A percentile compares a stretch with the other conserved stretches of the same genome.
Evolutionary conservation across 2,888 invertebrate genomes (phyloP).

Genomic region (Ischnus inquisitorius): DNA sequence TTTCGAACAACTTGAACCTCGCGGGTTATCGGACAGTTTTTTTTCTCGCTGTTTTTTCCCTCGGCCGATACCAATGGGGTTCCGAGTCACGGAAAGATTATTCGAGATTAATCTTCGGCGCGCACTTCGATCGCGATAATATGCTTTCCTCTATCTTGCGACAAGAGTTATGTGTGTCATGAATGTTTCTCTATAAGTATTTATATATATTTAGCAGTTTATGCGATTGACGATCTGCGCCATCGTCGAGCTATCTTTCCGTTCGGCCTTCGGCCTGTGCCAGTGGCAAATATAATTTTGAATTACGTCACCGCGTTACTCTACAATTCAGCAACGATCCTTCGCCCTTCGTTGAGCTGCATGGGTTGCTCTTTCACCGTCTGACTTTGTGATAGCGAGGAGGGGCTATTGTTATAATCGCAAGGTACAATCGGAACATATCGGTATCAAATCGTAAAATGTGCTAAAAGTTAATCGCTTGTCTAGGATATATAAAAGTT

Average conservation of each 20-base stretch:
- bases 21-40: slow-evolving; percentile 66
- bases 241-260: slow-evolving; percentile 44
- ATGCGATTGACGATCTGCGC: neutral
- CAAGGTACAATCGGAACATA: no score
- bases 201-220: slow-evolving; percentile 8
- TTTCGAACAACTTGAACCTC: slow-evolving; percentile 48
- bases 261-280: slow-evolving; percentile 21
- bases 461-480: no score
- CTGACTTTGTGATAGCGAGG: no score
- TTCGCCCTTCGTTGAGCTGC: neutral
- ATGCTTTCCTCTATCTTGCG: slow-evolving; percentile 4
- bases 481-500: no score
- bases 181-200: neutral
- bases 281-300: slow-evolving; percentile 19
- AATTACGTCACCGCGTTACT: slow-evolving; percentile 29
- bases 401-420: no score
- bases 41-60: slow-evolving; percentile 25
- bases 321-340: neutral
- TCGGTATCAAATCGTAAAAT: no score
- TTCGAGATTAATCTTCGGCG: slow-evolving; percentile 12
- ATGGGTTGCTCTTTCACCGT: no score
- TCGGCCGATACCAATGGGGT: slow-evolving; percentile 10
- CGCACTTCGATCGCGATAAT: slow-evolving; percentile 22
- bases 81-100: slow-evolving; percentile 34
- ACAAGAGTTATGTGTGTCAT: neutral